phyloP scores from a whole-genome alignment of 92 coral and sea anemone species.

The Palythoa heliodiscus region DNA sequence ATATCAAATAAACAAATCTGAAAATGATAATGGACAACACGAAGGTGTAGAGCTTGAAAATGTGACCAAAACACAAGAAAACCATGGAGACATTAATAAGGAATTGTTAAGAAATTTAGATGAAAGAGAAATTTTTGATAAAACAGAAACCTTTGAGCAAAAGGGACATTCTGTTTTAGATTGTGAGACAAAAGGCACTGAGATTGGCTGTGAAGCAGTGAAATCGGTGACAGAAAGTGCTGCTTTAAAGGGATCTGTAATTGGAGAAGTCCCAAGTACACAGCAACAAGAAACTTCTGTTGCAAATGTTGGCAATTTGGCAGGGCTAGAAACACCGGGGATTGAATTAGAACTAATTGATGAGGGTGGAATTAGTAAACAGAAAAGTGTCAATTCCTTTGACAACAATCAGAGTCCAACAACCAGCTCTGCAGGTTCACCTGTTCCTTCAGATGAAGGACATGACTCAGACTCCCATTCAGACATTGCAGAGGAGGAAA shows the following conservation, averaged over 20 bases:
- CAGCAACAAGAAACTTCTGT: constrained; percentile 1
- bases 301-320: neutral
- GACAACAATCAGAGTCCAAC: constrained; percentile 46
- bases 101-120: neutral
- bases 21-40: neutral
- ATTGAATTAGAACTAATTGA: constrained; percentile 71
- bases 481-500: constrained; percentile 77
- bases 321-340: constrained; percentile 49
- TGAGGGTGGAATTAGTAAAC: constrained; percentile 71
- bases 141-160: neutral
- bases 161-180: neutral
- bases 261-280: neutral
- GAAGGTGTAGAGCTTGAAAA: neutral
- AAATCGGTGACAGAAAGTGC: constrained; percentile 20
- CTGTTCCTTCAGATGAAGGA: constrained; percentile 66
- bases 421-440: constrained; percentile 46
- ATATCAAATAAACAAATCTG: neutral
- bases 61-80: neutral
- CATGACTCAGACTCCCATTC: constrained; percentile 80
- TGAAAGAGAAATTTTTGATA: neutral
- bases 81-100: neutral
- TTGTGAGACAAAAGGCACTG: neutral
- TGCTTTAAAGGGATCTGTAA: neutral
- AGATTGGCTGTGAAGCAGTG: neutral
- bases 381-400: constrained; percentile 71